These are phyloP conservation scores for Spinus pinus DNA, from an alignment of 2,797 vertebrate genomes.

Conservation along the genomic window DNA sequence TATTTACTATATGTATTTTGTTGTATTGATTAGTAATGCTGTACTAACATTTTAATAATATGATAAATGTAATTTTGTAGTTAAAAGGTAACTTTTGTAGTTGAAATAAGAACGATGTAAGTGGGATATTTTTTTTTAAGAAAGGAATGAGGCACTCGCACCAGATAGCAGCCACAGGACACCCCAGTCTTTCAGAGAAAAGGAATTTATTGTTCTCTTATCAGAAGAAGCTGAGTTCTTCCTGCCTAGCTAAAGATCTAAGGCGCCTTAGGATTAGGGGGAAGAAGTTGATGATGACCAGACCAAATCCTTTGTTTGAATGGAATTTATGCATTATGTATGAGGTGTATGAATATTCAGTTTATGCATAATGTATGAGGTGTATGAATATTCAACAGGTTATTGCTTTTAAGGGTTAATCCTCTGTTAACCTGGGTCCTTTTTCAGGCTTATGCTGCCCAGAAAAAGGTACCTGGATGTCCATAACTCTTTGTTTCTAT, in stretches of 20 bases:
- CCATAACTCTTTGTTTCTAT: too few relatives aligned
- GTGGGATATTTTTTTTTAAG: too few relatives aligned
- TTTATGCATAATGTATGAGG: not conserved
- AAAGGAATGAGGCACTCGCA: too few relatives aligned
- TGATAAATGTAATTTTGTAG: too few relatives aligned
- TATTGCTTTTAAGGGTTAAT: not conserved
- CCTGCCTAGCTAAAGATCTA: not conserved
- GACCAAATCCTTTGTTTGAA: not conserved
- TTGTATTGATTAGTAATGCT: not conserved
- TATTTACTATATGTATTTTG: not conserved
- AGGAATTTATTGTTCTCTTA: too few relatives aligned
- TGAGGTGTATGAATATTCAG: not conserved
- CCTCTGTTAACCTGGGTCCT: fast-evolving
- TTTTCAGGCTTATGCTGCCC: fast-evolving
- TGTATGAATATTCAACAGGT: not conserved
- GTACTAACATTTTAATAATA: not conserved
- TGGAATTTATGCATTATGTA: not conserved
- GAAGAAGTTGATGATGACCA: not conserved
- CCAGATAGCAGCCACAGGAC: too few relatives aligned
- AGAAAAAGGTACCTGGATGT: fast-evolving
- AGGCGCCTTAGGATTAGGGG: not conserved
- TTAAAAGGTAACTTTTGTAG: too few relatives aligned
- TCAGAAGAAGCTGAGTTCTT: not conserved
- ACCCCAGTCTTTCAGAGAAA: too few relatives aligned
- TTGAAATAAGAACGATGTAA: too few relatives aligned